Percentiles rank a stretch among this genome's conserved stretches.
Conservation (phyloP, 2,797 vertebrate genomes). For the Pempheris klunzingeri region DNA sequence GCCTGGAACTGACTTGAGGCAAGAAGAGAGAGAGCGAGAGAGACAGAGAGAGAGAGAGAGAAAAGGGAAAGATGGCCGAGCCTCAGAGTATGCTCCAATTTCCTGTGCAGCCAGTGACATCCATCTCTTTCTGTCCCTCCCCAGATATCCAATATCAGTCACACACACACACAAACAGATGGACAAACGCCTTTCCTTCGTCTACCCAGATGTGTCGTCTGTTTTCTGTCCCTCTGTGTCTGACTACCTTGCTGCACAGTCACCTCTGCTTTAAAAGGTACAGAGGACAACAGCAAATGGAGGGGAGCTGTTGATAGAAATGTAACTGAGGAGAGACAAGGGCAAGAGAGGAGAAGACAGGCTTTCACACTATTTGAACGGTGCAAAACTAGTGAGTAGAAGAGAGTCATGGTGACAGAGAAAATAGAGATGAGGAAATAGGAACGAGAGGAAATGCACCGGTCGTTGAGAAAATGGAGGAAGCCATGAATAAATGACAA, state of each 20-base stretch:
- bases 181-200: conserved; percentile 10
- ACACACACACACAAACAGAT: conserved; percentile 9
- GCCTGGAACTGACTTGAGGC: conserved; percentile 13
- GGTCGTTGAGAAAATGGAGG: neutral
- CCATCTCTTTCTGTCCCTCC: conserved; percentile 11
- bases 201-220: conserved; percentile 10
- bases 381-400: neutral
- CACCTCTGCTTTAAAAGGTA: neutral
- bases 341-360: neutral
- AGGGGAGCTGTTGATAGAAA: neutral
- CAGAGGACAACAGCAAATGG: neutral
- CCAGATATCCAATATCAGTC: conserved; percentile 26
- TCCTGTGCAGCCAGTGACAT: conserved; percentile 27
- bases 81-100: conserved; percentile 49
- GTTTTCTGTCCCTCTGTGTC: conserved; percentile 14
- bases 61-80: neutral
- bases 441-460: neutral
- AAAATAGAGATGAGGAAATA: neutral
- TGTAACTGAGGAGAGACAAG: neutral
- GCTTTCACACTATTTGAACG: neutral
- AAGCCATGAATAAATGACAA: conserved; percentile 1
- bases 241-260: neutral
- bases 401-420: neutral
- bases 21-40: conserved; percentile 6
- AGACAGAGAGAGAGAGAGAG: conserved; percentile 2